A percentile compares a stretch with the other conserved stretches of the same genome.
phyloP scores from a whole-genome alignment of 1,140 invertebrate species.

The Achatina immaculata region DNA sequence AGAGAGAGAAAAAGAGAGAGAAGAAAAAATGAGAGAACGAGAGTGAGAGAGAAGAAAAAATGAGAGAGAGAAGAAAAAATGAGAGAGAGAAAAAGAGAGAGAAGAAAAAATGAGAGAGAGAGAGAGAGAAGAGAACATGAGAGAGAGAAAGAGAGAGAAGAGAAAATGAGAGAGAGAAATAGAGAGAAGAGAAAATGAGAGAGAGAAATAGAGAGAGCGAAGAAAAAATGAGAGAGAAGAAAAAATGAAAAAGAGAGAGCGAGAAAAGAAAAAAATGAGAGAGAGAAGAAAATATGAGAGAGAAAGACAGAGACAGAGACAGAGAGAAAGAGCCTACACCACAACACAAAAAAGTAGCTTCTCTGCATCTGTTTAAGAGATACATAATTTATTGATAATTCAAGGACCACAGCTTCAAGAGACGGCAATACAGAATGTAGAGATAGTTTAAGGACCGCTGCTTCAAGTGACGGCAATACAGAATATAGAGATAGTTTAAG shows the following conservation, averaged over 20 bases:
- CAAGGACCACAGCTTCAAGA: too few species aligned
- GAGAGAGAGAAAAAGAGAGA: background rate
- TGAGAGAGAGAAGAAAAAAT: background rate
- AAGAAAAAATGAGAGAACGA: background rate
- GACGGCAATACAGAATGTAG: too few species aligned
- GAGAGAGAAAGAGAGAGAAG: background rate
- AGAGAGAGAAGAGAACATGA: background rate
- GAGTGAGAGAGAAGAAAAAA: background rate
- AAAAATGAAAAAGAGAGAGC: background rate
- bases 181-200: too few species aligned
- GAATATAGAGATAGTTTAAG: too few species aligned
- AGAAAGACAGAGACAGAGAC: slow-evolving; percentile 6
- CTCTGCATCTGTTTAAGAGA: too few species aligned
- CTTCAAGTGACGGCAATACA: too few species aligned
- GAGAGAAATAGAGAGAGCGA: too few species aligned
- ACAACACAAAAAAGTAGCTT: too few species aligned
- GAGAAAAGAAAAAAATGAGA: background rate
- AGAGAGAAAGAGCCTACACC: too few species aligned
- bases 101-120: slow-evolving; percentile 2
- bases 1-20: slow-evolving; percentile 8
- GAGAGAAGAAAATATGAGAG: slow-evolving; percentile 11
- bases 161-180: background rate
- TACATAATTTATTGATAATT: too few species aligned
- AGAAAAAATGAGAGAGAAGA: slow-evolving; percentile 1
- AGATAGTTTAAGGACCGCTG: too few species aligned